Percentiles rank a stretch among this genome's conserved stretches.
These are phyloP conservation scores for Conger conger DNA, from an alignment of 2,113 vertebrate genomes.

Conservation along the genomic window DNA sequence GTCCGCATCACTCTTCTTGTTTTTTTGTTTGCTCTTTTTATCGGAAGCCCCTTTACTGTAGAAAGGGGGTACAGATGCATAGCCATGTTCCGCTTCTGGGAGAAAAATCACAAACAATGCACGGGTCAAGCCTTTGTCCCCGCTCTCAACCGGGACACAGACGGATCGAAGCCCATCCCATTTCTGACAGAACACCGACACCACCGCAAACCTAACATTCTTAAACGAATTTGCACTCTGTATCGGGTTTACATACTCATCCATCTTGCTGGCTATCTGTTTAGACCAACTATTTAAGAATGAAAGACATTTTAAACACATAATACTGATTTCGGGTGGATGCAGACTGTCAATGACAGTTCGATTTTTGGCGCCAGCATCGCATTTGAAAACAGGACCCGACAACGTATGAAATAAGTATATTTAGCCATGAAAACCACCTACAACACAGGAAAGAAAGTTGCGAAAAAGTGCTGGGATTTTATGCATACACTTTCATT, in stretches of 20 bases:
- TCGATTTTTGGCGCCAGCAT: constrained; percentile 70
- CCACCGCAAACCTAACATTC: neutral
- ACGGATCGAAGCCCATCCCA: neutral
- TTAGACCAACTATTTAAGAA: neutral
- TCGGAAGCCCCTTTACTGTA: constrained; percentile 56
- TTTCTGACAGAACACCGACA: neutral
- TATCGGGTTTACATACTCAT: neutral
- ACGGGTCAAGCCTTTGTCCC: constrained; percentile 5
- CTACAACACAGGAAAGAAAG: neutral
- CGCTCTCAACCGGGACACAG: neutral
- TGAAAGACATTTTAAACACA: neutral
- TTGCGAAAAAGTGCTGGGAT: neutral
- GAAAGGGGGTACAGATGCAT: constrained; percentile 78
- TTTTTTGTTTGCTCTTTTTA: constrained; percentile 70
- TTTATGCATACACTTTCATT: constrained; percentile 24
- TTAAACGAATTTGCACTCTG: no score
- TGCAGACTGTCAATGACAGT: neutral
- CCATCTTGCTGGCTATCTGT: neutral
- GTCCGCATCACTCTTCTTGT: constrained; percentile 62
- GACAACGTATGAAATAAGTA: neutral
- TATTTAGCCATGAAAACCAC: neutral
- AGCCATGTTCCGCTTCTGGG: constrained; percentile 89
- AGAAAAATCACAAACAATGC: constrained; percentile 10
- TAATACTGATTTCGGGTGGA: neutral
- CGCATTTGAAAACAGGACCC: neutral